Base-by-base conservation (phyloP, 2,113 vertebrate genomes). In the Cochlearius cochlearius region DNA sequence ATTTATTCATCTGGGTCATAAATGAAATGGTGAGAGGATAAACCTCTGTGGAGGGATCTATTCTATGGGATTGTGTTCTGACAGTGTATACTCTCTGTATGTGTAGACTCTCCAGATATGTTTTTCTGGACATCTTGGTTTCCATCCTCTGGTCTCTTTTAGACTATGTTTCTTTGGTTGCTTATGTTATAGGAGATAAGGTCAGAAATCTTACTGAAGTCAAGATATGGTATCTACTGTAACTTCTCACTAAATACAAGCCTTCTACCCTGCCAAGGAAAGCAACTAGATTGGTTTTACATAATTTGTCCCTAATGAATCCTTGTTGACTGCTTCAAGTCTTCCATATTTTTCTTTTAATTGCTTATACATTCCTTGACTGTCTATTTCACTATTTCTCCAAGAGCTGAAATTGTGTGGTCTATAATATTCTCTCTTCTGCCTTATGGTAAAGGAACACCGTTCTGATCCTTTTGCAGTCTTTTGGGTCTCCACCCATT, bases 21-120 rank as follows among this genome's bases (percentile, higher is more conserved):
- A 82, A 43, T 2, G 30, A 82, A 49, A 43, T 15, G 6, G 11
- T 12, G 15, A 77, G n/a, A 52, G 19, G 11, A 14, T 41, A 19
- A 5, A 19, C n/a, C 15, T 13, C 59, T 63, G 36, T 56, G 16
- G 10, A 66, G 55, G 22, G 6, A 22, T 22, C 18, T 60, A 5
- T 18, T 86, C 29, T 8, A 14, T 21, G 27, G 13, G 18, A 4
- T 9, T 47, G n/a, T 38, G 22, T 17, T 67, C 16, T n/a, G 26
- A 15, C 41, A 78, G 4, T 0, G 0, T n/a, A 26, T 0, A 0
- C 12, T 22, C 3, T 43, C 38, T 55, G 43, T 7, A 53, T 47
- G 15, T 32, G 1, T 39, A 77, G 22, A 32, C 12, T 23, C 12
- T 68, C 19, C 9, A 17, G 12, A 16, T 66, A 5, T 30, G 20